phyloP scores from a whole-genome alignment of 2,113 vertebrate species.

The Engraulis encrasicolus region DNA sequence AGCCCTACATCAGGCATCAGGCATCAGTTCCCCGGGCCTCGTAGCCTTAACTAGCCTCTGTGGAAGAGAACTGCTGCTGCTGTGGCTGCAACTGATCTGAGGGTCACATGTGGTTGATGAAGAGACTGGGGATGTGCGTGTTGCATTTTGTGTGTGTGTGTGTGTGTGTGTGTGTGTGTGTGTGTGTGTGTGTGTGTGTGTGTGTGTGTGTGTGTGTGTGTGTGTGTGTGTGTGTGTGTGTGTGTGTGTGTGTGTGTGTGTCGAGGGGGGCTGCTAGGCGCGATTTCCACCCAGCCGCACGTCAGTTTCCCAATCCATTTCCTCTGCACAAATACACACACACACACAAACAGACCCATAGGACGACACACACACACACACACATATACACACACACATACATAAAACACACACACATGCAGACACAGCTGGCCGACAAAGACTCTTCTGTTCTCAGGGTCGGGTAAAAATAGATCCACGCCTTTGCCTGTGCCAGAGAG shows the following conservation, averaged over 20 bases:
- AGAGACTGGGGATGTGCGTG: background rate
- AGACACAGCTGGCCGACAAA: conserved; percentile 59
- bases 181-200: conserved; percentile 34
- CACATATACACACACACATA: background rate
- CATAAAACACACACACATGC: too few relatives aligned
- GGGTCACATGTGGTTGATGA: too few relatives aligned
- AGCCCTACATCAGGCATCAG: too few relatives aligned
- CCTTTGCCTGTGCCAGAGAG: conserved; percentile 40
- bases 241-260: background rate
- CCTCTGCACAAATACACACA: conserved; percentile 36
- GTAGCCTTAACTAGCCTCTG: too few relatives aligned
- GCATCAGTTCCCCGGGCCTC: too few relatives aligned
- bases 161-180: conserved; percentile 37
- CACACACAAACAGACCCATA: background rate
- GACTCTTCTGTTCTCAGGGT: conserved; percentile 64
- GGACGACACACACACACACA: background rate
- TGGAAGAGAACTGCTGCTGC: too few relatives aligned
- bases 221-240: conserved; percentile 27
- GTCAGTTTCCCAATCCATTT: conserved; percentile 57
- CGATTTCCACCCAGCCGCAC: conserved; percentile 30
- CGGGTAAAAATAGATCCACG: conserved; percentile 61
- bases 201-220: conserved; percentile 41
- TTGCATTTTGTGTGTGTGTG: conserved; percentile 40
- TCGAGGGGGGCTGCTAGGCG: background rate
- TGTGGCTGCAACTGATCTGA: too few relatives aligned